Conservation (phyloP, 1,140 invertebrate genomes). For the Lordiphosa collinella region DNA sequence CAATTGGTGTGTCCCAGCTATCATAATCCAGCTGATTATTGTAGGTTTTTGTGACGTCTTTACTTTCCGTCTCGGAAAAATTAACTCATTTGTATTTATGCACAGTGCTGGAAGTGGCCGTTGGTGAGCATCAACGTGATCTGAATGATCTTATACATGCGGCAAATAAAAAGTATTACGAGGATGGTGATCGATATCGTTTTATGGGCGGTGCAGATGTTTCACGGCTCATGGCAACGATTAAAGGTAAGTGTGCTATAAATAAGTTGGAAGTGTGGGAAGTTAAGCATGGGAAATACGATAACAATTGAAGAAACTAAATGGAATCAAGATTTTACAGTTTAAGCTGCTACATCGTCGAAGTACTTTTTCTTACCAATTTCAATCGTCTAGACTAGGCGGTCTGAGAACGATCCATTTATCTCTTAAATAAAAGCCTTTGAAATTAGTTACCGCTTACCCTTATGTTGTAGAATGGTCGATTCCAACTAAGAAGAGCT, state of each 20-base stretch:
- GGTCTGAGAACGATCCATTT: too few species aligned
- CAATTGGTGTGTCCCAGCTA: slow-evolving; percentile 93
- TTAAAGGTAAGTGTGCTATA: slow-evolving; percentile 63
- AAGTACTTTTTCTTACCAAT: too few species aligned
- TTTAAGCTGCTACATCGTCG: too few species aligned
- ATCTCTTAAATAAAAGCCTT: too few species aligned
- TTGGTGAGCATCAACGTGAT: slow-evolving; percentile 86
- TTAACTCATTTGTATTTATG: slow-evolving; percentile 2
- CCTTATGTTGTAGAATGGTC: too few species aligned
- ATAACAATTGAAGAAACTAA: too few species aligned
- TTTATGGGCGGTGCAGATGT: slow-evolving; percentile 37
- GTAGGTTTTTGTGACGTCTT: slow-evolving; percentile 39
- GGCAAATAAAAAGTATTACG: slow-evolving; percentile 81
- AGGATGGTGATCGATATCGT: slow-evolving; percentile 71
- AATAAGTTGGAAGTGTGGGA: too few species aligned
- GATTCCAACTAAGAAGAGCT: too few species aligned
- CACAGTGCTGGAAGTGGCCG: slow-evolving; percentile 88
- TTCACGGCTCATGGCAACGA: slow-evolving; percentile 51
- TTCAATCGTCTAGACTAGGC: too few species aligned
- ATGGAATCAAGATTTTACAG: too few species aligned
- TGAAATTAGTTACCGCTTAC: too few species aligned
- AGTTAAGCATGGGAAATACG: too few species aligned
- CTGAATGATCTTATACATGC: slow-evolving; percentile 82
- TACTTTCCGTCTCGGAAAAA: neutral
- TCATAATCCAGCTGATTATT: slow-evolving; percentile 96